A percentile compares a stretch with the other conserved stretches of the same genome.
phyloP scores from a whole-genome alignment of 1,140 invertebrate genomes.

The Liolophura sinensis region DNA sequence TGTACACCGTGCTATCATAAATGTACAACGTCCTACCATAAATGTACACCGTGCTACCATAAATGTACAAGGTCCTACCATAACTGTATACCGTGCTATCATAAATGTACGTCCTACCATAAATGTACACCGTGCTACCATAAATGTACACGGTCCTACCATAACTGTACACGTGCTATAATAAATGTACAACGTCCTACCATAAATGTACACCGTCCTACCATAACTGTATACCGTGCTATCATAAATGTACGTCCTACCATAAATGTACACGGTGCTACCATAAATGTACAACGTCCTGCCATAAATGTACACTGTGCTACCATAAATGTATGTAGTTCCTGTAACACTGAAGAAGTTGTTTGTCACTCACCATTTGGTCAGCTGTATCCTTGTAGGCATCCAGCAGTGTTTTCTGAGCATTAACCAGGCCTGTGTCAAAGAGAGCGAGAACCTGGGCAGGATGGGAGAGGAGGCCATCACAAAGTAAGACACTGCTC shows the following conservation, averaged over 20 bases:
- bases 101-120: too few relatives aligned
- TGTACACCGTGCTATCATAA: too few relatives aligned
- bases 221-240: neutral
- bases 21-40: too few relatives aligned
- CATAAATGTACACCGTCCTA: too few relatives aligned
- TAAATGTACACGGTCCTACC: too few relatives aligned
- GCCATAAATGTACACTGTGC: neutral
- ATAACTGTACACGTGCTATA: too few relatives aligned
- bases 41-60: too few relatives aligned
- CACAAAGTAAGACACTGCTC: conserved; percentile 63
- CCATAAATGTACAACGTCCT: neutral
- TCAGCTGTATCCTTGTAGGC: conserved; percentile 43
- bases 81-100: too few relatives aligned
- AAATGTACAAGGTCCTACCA: too few relatives aligned
- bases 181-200: too few relatives aligned
- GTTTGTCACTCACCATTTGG: conserved; percentile 25
- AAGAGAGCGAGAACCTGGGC: conserved; percentile 65
- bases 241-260: neutral
- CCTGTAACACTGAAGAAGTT: neutral
- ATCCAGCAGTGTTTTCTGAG: conserved; percentile 61
- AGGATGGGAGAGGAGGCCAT: conserved; percentile 65
- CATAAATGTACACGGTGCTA: neutral
- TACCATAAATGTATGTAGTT: neutral
- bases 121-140: too few relatives aligned
- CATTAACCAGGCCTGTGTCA: conserved; percentile 66